These are phyloP conservation scores for Gracilinanus agilis DNA, from an alignment of 2,113 vertebrate genomes.

Conservation along the genomic window DNA sequence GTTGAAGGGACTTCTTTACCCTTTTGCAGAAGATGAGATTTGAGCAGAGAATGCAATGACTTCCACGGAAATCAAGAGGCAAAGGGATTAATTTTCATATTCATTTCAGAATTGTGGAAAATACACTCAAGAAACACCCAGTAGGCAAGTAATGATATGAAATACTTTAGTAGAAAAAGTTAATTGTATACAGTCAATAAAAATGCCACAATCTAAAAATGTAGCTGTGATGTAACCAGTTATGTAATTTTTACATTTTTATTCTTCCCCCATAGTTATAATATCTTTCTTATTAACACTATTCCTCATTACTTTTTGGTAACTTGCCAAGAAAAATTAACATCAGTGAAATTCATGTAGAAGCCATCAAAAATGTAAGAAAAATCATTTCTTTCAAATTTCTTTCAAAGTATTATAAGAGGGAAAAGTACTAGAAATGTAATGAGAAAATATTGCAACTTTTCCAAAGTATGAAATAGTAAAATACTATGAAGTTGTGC, in stretches of 20 bases:
- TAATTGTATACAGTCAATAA: neutral
- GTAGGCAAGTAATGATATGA: neutral
- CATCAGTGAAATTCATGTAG: no score
- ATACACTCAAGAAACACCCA: constrained; percentile 38
- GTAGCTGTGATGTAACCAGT: neutral
- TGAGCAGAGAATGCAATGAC: neutral
- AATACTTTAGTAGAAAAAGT: neutral
- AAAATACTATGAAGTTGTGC: neutral
- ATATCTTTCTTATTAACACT: neutral
- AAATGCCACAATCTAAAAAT: constrained; percentile 25
- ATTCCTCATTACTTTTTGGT: neutral
- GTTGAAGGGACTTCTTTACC: neutral
- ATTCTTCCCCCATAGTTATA: neutral
- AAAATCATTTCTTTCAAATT: no score
- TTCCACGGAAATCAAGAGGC: neutral
- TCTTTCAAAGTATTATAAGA: neutral
- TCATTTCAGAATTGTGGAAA: constrained; percentile 48
- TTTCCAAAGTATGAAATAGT: neutral
- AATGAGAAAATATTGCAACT: neutral
- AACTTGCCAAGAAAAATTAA: neutral
- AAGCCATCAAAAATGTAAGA: neutral
- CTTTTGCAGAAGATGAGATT: neutral
- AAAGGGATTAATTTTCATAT: neutral
- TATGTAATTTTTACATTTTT: neutral
- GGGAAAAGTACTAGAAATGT: neutral